Evolutionary conservation across 2,797 vertebrate genomes (phyloP).

Genomic region (Alauda arvensis): DNA sequence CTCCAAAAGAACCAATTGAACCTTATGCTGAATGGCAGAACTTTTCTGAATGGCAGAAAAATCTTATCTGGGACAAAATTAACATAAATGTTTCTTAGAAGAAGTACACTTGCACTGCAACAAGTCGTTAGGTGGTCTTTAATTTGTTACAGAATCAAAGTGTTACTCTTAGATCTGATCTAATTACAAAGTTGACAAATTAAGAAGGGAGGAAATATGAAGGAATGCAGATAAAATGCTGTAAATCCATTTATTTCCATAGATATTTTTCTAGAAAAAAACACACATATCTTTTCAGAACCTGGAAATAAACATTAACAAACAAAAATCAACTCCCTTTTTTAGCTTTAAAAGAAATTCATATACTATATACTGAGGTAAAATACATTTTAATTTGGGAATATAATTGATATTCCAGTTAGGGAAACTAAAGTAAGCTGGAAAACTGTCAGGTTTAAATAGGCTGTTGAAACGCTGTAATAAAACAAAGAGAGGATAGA

Average conservation of each 20-base stretch:
- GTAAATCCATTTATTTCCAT: background rate
- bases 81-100: background rate
- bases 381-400: background rate
- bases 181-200: background rate
- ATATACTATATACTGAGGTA: background rate
- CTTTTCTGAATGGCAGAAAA: background rate
- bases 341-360: background rate
- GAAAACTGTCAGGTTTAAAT: background rate
- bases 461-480: background rate
- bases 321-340: background rate
- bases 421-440: background rate
- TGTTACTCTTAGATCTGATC: background rate
- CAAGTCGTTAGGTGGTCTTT: background rate
- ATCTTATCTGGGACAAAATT: background rate
- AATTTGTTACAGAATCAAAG: background rate
- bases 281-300: background rate
- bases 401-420: background rate
- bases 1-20: background rate
- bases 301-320: background rate
- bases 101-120: background rate
- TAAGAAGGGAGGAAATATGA: background rate
- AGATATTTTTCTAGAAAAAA: background rate
- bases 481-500: background rate
- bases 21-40: background rate
- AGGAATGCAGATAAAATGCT: background rate